Evolutionary conservation across 2,888 invertebrate species (phyloP), one percentile per base, ranked within the genome.

Genomic region (Petrolisthes manimaculis): DNA sequence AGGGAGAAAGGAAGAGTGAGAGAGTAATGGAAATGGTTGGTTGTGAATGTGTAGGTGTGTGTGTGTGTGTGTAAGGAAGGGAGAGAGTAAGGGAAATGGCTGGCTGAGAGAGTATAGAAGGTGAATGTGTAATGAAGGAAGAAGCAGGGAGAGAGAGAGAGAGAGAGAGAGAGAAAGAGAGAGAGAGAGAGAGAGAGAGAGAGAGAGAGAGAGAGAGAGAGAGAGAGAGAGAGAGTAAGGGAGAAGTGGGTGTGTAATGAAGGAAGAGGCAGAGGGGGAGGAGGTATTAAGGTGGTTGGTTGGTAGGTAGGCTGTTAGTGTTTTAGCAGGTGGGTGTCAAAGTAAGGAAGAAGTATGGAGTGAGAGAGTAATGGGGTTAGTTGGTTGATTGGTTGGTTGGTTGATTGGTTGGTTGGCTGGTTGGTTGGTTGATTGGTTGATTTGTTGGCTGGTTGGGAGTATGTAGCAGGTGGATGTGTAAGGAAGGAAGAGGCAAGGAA

Each of bases 81-180:
- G 71, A 71, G 71, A n/a, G 71, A n/a, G 18, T 18, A 21, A 12
- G 0, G n/a, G 71, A 18, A 18, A 14, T 9, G 61, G 9, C 61
- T 14, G 18, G 61, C 61, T 14, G 61, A 61, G 61, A 61, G 61
- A 61, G 21, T 14, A 4, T 14, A 71, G 71, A 71, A 21, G 21
- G 71, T n/a, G 71, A 71, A 21, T n/a, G 71, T n/a, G 71, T n/a
- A 21, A 71, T 14, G 21, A 21, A 71, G 71, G 21, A 21, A 71
- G 71, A 71, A 21, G 21, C n/a, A 71, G 71, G 21, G 71, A 4
- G 71, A 3, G 71, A 71, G 71, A 4, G 71, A 71, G 71, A 71
- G 71, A 71, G 71, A 71, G 71, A 71, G 71, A 71, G 71, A 71
- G 71, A 71, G 71, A 71, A n/a, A 71, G 71, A 71, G 71, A 71